Conservation (phyloP, 2,797 vertebrate genomes). For the Hirundo rustica region DNA sequence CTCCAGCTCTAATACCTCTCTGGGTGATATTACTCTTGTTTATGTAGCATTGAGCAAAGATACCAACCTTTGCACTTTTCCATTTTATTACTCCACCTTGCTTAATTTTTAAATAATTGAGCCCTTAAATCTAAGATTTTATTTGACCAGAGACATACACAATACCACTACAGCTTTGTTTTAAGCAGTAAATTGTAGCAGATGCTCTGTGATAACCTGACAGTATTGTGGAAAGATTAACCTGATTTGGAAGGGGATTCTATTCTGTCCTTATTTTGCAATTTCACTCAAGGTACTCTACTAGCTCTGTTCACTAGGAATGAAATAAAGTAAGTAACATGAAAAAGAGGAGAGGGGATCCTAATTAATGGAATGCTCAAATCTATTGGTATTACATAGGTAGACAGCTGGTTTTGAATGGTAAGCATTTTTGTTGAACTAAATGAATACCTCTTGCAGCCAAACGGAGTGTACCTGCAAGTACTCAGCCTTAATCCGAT, state of each 20-base stretch:
- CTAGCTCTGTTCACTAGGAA: neutral
- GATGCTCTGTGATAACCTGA: neutral
- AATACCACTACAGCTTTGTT: neutral
- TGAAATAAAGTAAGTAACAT: neutral
- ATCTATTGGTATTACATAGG: neutral
- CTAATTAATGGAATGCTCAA: neutral
- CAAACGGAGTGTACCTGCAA: neutral
- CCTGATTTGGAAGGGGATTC: neutral
- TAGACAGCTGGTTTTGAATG: neutral
- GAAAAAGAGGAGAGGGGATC: neutral
- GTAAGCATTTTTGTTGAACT: neutral
- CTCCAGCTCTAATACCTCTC: neutral
- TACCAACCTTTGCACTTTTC: neutral
- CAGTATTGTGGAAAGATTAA: neutral
- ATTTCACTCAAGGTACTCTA: neutral
- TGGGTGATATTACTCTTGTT: neutral
- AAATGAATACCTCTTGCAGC: neutral
- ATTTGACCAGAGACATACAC: neutral
- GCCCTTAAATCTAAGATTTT: neutral
- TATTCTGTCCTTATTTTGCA: neutral
- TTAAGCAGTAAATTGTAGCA: neutral
- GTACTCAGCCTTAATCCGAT: neutral
- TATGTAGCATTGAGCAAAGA: neutral
- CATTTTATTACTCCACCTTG: neutral
- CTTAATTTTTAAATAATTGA: neutral